A percentile compares a stretch with the other conserved stretches of the same genome.
phyloP scores from a whole-genome alignment of 2,888 invertebrate genomes.

The Halocaridina rubra region DNA sequence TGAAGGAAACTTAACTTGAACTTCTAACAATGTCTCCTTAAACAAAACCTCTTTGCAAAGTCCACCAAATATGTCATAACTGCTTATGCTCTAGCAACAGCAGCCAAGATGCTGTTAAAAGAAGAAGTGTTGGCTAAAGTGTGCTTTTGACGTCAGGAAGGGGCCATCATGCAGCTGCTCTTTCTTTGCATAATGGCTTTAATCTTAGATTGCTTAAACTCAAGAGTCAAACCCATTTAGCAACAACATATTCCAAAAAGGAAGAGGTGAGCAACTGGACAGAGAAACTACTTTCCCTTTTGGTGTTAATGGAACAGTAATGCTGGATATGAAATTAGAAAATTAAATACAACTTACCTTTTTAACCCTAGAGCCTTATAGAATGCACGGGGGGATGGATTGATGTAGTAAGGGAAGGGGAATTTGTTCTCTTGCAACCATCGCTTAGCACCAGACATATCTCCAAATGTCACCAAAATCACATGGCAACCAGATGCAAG shows the following conservation, averaged over 20 bases:
- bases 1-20: no score
- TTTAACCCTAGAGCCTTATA: constrained; percentile 64
- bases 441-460: constrained; percentile 62
- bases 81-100: no score
- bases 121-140: no score
- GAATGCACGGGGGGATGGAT: constrained; percentile 61
- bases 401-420: constrained; percentile 64
- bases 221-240: no score
- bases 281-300: background rate
- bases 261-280: background rate
- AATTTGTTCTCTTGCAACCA: constrained; percentile 65
- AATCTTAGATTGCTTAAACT: background rate
- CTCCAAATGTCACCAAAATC: constrained; percentile 65
- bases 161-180: no score
- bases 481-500: constrained; percentile 57
- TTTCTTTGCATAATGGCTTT: background rate
- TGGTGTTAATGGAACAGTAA: background rate
- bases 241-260: background rate
- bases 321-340: background rate
- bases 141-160: no score
- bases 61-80: no score
- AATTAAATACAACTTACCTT: constrained; percentile 25
- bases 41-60: no score
- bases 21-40: no score
- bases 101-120: no score